Evolutionary conservation across 2,113 vertebrate species (phyloP).

Genomic region (Speoplatyrhinus poulsoni): DNA sequence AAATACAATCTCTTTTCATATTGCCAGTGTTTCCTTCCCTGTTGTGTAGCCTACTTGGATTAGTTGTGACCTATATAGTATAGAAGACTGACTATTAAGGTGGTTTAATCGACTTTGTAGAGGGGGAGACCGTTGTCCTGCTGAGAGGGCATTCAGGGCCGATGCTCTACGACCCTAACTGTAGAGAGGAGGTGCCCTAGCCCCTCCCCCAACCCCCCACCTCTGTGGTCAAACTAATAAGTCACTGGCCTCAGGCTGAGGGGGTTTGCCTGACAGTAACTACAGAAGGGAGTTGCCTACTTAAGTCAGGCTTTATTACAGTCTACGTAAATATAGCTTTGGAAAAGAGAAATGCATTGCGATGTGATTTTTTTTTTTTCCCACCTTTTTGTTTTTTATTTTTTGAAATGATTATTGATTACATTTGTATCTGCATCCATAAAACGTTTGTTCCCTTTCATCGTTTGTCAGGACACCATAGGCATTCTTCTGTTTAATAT

Average conservation of each 20-base stretch:
- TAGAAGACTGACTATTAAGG: slow-evolving; percentile 26
- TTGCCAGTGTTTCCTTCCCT: background rate
- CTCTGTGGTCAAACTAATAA: slow-evolving; percentile 49
- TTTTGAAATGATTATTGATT: background rate
- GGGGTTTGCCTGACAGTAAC: slow-evolving; percentile 52
- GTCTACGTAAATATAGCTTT: background rate
- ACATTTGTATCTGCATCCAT: background rate
- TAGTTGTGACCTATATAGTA: slow-evolving; percentile 5
- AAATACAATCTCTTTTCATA: slow-evolving; percentile 19
- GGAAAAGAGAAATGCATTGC: background rate
- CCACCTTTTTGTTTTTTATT: background rate
- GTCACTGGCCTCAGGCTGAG: slow-evolving; percentile 37
- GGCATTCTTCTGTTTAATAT: slow-evolving; percentile 47
- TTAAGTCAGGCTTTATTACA: slow-evolving; percentile 36
- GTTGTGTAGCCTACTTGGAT: background rate
- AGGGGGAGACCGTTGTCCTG: slow-evolving; percentile 38
- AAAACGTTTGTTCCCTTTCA: background rate
- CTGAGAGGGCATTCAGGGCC: slow-evolving; percentile 52
- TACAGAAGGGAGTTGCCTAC: slow-evolving; percentile 33
- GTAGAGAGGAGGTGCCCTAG: slow-evolving; percentile 39
- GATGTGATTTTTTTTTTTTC: background rate
- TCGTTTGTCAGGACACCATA: slow-evolving; percentile 17
- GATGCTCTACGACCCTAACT: slow-evolving; percentile 52
- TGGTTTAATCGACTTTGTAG: slow-evolving; percentile 21
- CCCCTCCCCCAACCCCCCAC: background rate